Evolutionary conservation across 2,113 vertebrate species (phyloP).

Genomic region (Barbus barbus): DNA sequence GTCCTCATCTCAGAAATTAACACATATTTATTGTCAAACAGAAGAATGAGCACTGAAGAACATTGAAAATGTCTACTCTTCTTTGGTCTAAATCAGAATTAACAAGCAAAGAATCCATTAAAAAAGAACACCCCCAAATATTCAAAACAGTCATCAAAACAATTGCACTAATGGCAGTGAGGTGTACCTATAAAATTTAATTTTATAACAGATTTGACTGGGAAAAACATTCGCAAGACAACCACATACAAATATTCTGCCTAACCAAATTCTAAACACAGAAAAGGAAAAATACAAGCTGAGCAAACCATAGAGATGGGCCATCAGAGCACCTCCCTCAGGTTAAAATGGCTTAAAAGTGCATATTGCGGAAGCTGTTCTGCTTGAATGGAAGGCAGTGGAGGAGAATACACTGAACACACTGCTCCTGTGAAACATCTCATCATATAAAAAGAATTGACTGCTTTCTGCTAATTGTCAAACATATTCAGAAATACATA

Average conservation of each 20-base stretch:
- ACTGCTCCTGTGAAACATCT: background rate
- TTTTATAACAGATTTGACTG: background rate
- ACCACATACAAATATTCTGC: background rate
- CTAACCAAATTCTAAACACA: background rate
- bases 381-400: background rate
- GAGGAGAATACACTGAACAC: background rate
- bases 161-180: background rate
- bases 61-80: background rate
- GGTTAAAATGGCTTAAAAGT: background rate
- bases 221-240: background rate
- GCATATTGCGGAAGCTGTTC: background rate
- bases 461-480: background rate
- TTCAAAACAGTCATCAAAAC: background rate
- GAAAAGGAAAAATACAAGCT: background rate
- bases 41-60: background rate
- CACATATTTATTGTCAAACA: background rate
- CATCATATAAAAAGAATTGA: background rate
- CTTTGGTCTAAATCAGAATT: background rate
- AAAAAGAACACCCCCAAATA: background rate
- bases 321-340: background rate
- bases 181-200: background rate
- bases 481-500: background rate
- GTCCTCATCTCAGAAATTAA: background rate
- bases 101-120: background rate
- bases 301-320: background rate